Evolutionary conservation across 92 coral and sea anemone species (phyloP).

Genomic region (Phenganax subtilis): DNA sequence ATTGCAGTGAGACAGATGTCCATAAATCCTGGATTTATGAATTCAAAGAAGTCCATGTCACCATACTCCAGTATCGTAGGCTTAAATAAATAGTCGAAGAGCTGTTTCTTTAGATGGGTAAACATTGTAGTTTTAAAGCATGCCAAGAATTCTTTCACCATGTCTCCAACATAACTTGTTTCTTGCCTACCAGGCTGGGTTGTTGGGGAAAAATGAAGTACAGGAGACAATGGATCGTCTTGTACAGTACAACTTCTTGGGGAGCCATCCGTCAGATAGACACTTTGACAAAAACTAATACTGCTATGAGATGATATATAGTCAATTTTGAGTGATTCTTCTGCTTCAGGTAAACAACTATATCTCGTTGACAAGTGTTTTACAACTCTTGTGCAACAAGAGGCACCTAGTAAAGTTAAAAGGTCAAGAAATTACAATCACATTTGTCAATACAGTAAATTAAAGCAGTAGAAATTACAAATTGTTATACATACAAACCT

Average conservation of each 20-base stretch:
- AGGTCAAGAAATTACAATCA: constrained; percentile 11
- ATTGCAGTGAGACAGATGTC: constrained; percentile 15
- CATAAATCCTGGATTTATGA: background rate
- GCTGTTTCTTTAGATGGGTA: background rate
- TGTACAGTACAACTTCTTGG: background rate
- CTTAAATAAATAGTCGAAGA: background rate
- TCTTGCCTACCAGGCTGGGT: background rate
- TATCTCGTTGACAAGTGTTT: constrained; percentile 40
- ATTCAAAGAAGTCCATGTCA: background rate
- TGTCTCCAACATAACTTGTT: constrained; percentile 39
- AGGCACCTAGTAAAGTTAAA: constrained; percentile 33
- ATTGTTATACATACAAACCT: constrained; percentile 25
- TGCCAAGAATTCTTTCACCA: constrained; percentile 15
- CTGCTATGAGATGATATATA: constrained; percentile 2
- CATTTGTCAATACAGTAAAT: background rate
- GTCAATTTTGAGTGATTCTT: constrained; percentile 41
- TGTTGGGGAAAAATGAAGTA: constrained; percentile 47
- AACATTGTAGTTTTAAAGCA: constrained; percentile 32
- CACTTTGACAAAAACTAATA: background rate
- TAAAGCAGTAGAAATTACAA: background rate
- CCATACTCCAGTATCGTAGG: background rate
- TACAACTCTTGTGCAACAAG: constrained; percentile 52
- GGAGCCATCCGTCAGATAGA: background rate
- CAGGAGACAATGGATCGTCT: constrained; percentile 41
- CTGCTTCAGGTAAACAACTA: constrained; percentile 50